phyloP scores from a whole-genome alignment of 2,888 invertebrate genomes.

The Lamproptera curius region DNA sequence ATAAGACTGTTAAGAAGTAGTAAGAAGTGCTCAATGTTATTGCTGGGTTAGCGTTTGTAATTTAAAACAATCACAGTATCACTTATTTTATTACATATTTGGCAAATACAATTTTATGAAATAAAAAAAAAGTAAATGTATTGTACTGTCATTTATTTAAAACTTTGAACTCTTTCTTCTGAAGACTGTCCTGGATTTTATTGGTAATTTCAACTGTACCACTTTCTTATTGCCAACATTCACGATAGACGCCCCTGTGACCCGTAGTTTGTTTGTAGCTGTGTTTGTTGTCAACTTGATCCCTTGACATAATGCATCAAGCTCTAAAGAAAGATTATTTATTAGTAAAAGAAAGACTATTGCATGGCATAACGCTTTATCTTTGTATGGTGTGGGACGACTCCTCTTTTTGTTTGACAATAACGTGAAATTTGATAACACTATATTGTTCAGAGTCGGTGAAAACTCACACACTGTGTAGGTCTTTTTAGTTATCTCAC shows the following conservation, averaged over 20 bases:
- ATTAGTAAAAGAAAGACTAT: slow-evolving; percentile 56
- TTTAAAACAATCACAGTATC: no score
- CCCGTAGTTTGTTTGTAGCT: slow-evolving; percentile 41
- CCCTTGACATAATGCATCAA: slow-evolving; percentile 45
- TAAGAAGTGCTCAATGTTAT: no score
- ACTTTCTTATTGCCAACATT: slow-evolving; percentile 38
- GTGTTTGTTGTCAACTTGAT: slow-evolving; percentile 45
- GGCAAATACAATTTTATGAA: no score
- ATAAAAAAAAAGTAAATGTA: no score
- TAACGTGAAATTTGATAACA: slow-evolving; percentile 46
- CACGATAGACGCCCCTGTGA: slow-evolving; percentile 49
- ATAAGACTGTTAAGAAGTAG: no score
- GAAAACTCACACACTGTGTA: slow-evolving; percentile 46
- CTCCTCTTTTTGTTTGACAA: slow-evolving; percentile 37
- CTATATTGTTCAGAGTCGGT: slow-evolving; percentile 46
- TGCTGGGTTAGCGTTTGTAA: no score
- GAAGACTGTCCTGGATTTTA: slow-evolving; percentile 34
- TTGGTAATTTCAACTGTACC: slow-evolving; percentile 54
- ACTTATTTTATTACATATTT: no score
- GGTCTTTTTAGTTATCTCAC: slow-evolving; percentile 44
- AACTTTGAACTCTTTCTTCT: slow-evolving; percentile 51
- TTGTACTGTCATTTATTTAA: slow-evolving; percentile 31
- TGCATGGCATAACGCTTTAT: slow-evolving; percentile 57
- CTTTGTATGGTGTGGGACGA: slow-evolving; percentile 50
- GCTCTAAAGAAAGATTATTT: slow-evolving; percentile 52